phyloP scores from a whole-genome alignment of 2,888 invertebrate genomes.

The Ophion costatus region DNA sequence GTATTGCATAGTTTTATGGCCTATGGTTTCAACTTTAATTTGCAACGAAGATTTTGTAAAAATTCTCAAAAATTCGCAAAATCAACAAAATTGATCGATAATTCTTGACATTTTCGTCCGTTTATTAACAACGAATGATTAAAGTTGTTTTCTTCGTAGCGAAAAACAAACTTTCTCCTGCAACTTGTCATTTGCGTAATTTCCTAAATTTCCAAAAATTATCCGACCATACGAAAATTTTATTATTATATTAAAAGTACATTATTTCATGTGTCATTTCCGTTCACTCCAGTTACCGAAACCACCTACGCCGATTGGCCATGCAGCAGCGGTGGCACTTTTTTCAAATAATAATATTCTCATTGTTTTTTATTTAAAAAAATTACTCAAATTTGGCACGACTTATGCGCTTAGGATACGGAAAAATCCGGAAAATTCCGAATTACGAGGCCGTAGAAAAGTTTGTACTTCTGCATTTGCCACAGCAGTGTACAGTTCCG shows the following conservation, averaged over 20 bases:
- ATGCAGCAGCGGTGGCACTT: background rate
- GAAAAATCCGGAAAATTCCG: background rate
- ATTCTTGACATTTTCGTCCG: too few relatives aligned
- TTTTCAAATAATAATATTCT: background rate
- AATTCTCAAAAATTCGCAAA: background rate
- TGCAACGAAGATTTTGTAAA: background rate
- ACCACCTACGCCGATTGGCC: too few relatives aligned
- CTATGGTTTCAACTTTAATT: background rate
- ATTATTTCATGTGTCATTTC: background rate
- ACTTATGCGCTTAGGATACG: too few relatives aligned
- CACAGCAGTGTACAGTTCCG: background rate
- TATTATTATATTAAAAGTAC: background rate
- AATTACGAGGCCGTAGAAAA: background rate
- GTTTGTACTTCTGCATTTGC: background rate
- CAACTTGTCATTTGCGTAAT: background rate
- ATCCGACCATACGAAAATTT: background rate
- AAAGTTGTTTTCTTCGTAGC: too few relatives aligned
- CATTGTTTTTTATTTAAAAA: background rate
- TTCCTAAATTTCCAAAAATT: background rate
- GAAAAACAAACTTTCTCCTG: too few relatives aligned
- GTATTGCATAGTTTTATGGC: background rate
- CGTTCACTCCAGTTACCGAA: too few relatives aligned
- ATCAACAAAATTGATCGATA: too few relatives aligned
- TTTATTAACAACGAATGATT: too few relatives aligned
- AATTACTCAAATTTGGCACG: background rate